Conservation (phyloP, 2,888 invertebrate genomes). For the Polydrusus cervinus region DNA sequence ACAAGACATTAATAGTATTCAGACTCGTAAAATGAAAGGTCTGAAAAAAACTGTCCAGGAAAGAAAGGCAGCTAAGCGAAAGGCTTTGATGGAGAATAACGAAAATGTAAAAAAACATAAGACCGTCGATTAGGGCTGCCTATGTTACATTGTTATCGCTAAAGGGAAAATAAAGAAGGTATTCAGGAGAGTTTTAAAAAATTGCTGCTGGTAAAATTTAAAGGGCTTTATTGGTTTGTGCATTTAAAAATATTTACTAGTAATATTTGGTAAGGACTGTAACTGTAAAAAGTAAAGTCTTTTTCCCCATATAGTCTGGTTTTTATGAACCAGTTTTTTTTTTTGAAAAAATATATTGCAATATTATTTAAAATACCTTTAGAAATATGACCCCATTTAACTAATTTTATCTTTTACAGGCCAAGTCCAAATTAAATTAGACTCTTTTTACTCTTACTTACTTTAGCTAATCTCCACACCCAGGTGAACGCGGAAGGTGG, state of each 20-base stretch:
- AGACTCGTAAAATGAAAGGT: slow-evolving; percentile 94
- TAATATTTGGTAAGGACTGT: neutral
- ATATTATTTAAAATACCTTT: too few relatives aligned
- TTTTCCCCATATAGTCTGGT: too few relatives aligned
- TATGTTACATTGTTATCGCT: neutral
- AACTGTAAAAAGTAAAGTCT: neutral
- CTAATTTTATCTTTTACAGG: too few relatives aligned
- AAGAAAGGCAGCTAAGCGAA: slow-evolving; percentile 72
- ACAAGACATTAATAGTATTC: slow-evolving; percentile 88
- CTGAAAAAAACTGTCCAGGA: slow-evolving; percentile 84
- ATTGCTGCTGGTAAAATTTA: neutral
- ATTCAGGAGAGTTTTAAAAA: neutral
- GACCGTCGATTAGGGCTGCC: slow-evolving; percentile 30
- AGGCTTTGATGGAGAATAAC: slow-evolving; percentile 54
- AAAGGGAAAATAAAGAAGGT: neutral
- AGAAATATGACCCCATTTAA: too few relatives aligned
- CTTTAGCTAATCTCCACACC: too few relatives aligned
- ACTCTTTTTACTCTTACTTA: too few relatives aligned
- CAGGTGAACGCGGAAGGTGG: too few relatives aligned
- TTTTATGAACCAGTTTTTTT: too few relatives aligned
- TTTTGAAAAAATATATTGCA: too few relatives aligned
- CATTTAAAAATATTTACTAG: neutral
- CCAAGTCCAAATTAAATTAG: too few relatives aligned
- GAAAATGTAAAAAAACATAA: slow-evolving; percentile 50
- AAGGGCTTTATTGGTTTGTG: neutral